Conservation (phyloP, 2,888 invertebrate species). For the Octonoba sinensis region DNA sequence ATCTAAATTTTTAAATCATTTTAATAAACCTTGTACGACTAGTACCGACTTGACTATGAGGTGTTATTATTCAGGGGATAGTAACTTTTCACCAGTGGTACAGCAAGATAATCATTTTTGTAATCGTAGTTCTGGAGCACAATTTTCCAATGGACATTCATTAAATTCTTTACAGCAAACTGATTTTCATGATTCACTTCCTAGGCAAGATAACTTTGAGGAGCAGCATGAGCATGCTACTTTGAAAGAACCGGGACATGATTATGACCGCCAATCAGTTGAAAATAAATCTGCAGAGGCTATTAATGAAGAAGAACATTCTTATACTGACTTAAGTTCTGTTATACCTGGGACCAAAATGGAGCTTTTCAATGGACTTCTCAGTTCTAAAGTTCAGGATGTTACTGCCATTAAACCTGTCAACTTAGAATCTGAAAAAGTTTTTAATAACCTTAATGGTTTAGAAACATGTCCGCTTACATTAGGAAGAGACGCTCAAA, state of each 20-base stretch:
- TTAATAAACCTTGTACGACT: conserved; percentile 34
- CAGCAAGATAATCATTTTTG: conserved; percentile 50
- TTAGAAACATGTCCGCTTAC: conserved; percentile 47
- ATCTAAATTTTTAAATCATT: conserved; percentile 56
- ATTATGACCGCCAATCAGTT: conserved; percentile 24
- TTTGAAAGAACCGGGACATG: conserved; percentile 28
- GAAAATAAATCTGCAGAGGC: conserved; percentile 27
- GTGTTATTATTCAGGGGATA: conserved; percentile 53
- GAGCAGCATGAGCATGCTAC: conserved; percentile 34
- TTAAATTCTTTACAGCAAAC: conserved; percentile 23
- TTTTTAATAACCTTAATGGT: conserved; percentile 25
- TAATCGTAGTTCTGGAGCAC: conserved; percentile 17
- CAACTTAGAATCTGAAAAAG: conserved; percentile 58
- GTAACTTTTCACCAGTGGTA: conserved; percentile 27
- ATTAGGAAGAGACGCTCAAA: conserved; percentile 43
- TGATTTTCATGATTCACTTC: conserved; percentile 25
- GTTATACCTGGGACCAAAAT: conserved; percentile 66
- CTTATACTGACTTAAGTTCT: conserved; percentile 69
- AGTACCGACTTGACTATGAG: conserved; percentile 38
- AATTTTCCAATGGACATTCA: conserved; percentile 37
- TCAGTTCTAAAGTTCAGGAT: conserved; percentile 62
- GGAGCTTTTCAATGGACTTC: conserved; percentile 56
- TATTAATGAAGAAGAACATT: conserved; percentile 66
- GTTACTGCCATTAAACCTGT: conserved; percentile 64
- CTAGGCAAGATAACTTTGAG: conserved; percentile 27